phyloP scores from a whole-genome alignment of 1,140 invertebrate species.

The Calosoma granatense region DNA sequence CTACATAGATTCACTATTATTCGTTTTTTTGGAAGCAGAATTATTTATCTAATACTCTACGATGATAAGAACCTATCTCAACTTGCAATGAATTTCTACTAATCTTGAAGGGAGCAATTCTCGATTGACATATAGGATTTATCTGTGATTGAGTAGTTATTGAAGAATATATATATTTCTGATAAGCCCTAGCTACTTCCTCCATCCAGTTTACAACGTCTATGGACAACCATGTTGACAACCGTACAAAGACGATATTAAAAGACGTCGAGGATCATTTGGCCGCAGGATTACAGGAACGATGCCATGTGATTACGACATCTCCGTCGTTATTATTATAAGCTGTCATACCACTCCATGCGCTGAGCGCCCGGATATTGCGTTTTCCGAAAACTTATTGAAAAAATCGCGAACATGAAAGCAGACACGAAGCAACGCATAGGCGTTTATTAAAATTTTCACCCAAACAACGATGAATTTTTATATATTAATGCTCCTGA shows the following conservation, averaged over 20 bases:
- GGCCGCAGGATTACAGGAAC: neutral
- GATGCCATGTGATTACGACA: slow-evolving; percentile 7
- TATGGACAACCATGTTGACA: slow-evolving; percentile 6
- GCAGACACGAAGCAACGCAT: neutral
- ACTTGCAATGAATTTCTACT: too few species aligned
- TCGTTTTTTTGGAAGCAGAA: too few species aligned
- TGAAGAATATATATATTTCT: too few species aligned
- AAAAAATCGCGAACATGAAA: neutral
- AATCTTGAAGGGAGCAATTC: too few species aligned
- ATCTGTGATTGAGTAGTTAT: too few species aligned
- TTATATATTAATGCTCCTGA: too few species aligned
- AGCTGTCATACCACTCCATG: neutral
- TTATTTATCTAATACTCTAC: too few species aligned
- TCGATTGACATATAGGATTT: too few species aligned
- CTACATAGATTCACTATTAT: too few species aligned
- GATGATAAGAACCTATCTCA: too few species aligned
- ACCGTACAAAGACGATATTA: neutral
- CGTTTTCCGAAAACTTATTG: slow-evolving; percentile 6
- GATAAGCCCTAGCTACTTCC: too few species aligned
- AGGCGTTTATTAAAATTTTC: slow-evolving; percentile 5
- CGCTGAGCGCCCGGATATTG: neutral
- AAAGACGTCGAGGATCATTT: slow-evolving; percentile 1
- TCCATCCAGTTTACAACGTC: too few species aligned
- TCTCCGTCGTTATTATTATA: slow-evolving; percentile 1
- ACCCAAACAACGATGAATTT: neutral